These are phyloP conservation scores for Papilio dardanus DNA, from an alignment of 1,140 invertebrate genomes.

Conservation along the genomic window DNA sequence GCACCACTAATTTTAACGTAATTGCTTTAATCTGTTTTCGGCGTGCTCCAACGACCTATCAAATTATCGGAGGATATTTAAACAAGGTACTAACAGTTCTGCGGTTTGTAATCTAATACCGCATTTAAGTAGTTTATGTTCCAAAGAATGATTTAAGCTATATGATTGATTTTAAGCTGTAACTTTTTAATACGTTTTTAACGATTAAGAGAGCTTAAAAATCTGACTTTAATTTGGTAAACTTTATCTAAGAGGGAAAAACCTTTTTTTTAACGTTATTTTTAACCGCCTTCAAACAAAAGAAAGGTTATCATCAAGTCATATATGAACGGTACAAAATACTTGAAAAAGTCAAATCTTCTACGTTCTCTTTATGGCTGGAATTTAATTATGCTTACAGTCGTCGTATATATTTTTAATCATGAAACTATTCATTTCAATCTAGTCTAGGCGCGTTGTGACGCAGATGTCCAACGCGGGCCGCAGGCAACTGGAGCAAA, in stretches of 20 bases:
- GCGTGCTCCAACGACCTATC: slow-evolving; percentile 4
- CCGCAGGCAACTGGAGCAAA: not conserved
- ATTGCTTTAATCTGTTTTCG: slow-evolving; percentile 24
- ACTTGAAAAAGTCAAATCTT: not conserved
- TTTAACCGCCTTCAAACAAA: no score
- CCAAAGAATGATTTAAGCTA: not conserved
- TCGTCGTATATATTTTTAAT: not conserved
- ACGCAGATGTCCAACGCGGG: not conserved
- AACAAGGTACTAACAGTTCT: not conserved
- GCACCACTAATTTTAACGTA: slow-evolving; percentile 23
- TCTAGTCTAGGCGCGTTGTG: not conserved
- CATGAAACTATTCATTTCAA: slow-evolving; percentile 2
- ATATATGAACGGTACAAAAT: not conserved
- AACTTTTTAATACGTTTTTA: no score
- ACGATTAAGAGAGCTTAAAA: no score
- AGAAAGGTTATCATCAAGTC: no score
- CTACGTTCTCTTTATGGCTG: not conserved
- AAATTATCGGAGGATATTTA: slow-evolving; percentile 16
- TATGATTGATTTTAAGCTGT: no score
- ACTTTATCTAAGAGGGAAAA: not conserved
- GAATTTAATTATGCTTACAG: not conserved
- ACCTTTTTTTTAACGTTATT: no score
- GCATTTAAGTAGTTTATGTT: slow-evolving; percentile 19
- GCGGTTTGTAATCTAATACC: not conserved
- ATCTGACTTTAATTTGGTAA: not conserved